Evolutionary conservation across 2,888 invertebrate species (phyloP).

Genomic region (Lydus trimaculatus): DNA sequence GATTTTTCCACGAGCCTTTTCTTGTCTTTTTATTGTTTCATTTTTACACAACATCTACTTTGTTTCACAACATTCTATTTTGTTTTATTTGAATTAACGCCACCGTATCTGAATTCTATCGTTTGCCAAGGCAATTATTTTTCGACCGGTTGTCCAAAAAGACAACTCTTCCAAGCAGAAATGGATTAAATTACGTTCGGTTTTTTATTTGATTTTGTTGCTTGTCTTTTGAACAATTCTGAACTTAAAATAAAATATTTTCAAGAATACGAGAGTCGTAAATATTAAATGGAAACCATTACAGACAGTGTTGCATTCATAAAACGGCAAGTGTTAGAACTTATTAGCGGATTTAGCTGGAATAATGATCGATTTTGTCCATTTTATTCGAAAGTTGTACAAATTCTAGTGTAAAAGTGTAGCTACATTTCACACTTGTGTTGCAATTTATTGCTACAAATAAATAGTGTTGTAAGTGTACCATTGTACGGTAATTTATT

Average conservation of each 20-base stretch:
- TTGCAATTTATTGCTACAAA: not conserved
- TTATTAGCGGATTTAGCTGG: too few relatives aligned
- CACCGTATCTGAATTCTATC: slow-evolving; percentile 2
- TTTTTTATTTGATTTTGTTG: not conserved
- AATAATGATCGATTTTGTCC: too few relatives aligned
- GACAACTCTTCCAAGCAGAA: not conserved
- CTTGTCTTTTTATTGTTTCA: not conserved
- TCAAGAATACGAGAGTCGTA: not conserved
- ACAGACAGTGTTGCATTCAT: not conserved
- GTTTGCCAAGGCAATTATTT: slow-evolving; percentile 9
- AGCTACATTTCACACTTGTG: not conserved
- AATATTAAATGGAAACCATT: not conserved
- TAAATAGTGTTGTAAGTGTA: not conserved
- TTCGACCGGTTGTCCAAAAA: slow-evolving; percentile 2
- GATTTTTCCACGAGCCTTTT: not conserved
- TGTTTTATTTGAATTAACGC: not conserved
- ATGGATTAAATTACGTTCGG: not conserved
- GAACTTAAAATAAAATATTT: not conserved
- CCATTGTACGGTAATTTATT: not conserved
- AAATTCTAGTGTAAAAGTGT: not conserved
- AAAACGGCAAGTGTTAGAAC: not conserved
- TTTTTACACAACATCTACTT: not conserved
- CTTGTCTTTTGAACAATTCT: not conserved
- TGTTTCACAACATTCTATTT: slow-evolving; percentile 3
- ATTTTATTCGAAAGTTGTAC: not conserved